A percentile compares a stretch with the other conserved stretches of the same genome.
Evolutionary conservation across 2,888 invertebrate genomes (phyloP).

Genomic region (Dolichomitus sp.): DNA sequence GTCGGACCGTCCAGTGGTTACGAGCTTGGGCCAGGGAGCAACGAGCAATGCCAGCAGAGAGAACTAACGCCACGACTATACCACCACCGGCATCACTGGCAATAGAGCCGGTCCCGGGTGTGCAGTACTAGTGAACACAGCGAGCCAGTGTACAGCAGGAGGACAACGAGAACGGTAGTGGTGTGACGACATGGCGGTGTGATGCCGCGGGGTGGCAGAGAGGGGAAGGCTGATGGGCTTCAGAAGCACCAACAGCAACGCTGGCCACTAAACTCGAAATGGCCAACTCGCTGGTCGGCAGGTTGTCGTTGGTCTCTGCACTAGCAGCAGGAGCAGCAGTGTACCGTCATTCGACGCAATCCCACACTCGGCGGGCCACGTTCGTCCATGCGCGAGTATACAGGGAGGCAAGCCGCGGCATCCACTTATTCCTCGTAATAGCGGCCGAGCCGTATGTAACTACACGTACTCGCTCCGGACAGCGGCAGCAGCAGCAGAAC

Average conservation of each 20-base stretch:
- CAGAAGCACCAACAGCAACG: conserved; percentile 48
- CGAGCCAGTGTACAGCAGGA: conserved; percentile 2
- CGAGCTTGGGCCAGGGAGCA: conserved; percentile 67
- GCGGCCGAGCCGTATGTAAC: conserved; percentile 63
- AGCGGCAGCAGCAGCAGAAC: conserved; percentile 1
- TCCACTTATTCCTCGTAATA: conserved; percentile 70
- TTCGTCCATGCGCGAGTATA: conserved; percentile 40
- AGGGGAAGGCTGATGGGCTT: conserved; percentile 40
- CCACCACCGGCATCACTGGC: conserved; percentile 62
- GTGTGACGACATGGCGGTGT: conserved; percentile 26
- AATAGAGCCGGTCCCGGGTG: conserved; percentile 63
- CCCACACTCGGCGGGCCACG: conserved; percentile 55
- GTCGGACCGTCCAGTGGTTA: conserved; percentile 72
- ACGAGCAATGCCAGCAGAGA: conserved; percentile 56
- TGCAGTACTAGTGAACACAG: conserved; percentile 31
- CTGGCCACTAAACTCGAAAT: conserved; percentile 78
- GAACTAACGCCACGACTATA: conserved; percentile 46
- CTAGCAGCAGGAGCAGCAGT: conserved; percentile 23
- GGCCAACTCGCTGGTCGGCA: conserved; percentile 73
- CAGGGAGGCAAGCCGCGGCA: conserved; percentile 53
- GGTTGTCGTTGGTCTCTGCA: conserved; percentile 57
- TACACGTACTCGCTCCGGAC: conserved; percentile 56
- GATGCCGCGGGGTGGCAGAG: conserved; percentile 25
- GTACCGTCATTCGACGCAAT: conserved; percentile 73
- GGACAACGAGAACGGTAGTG: conserved; percentile 41